Evolutionary conservation across 92 coral and sea anemone genomes (phyloP).

Genomic region (Zoanthus gigantus): DNA sequence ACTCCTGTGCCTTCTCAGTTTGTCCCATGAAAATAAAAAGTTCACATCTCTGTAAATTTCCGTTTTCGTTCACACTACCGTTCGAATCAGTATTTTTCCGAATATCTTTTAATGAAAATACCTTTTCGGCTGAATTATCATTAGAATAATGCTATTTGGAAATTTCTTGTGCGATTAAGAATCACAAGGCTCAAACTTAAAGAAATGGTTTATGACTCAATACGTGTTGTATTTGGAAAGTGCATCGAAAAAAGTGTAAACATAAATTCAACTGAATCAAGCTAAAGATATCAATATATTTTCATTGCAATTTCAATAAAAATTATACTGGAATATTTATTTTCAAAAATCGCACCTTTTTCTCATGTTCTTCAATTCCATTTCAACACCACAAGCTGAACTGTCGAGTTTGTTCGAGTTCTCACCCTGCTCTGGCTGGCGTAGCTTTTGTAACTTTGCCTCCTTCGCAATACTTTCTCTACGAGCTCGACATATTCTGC

Average conservation of each 20-base stretch:
- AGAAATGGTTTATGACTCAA: not conserved
- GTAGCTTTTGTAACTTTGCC: not conserved
- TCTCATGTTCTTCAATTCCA: too few species aligned
- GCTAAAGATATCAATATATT: not conserved
- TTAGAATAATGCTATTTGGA: too few species aligned
- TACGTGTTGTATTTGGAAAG: not conserved
- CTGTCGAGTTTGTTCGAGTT: not conserved
- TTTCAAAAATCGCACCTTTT: not conserved
- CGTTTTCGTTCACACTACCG: not conserved
- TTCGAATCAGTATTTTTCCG: not conserved
- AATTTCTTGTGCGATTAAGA: not conserved
- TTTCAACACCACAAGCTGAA: too few species aligned
- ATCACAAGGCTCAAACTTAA: not conserved
- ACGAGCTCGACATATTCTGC: conserved; percentile 5
- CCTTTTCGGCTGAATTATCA: not conserved
- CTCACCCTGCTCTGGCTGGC: not conserved
- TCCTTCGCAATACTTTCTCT: conserved; percentile 21
- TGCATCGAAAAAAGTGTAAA: not conserved
- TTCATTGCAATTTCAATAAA: not conserved
- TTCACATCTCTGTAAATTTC: not conserved
- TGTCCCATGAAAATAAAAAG: not conserved
- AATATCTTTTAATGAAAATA: not conserved
- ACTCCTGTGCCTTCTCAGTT: not conserved
- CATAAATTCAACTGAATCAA: not conserved
- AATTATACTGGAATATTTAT: not conserved